These are phyloP conservation scores for Danaus melanippus DNA, from an alignment of 1,140 invertebrate genomes.

Conservation along the genomic window DNA sequence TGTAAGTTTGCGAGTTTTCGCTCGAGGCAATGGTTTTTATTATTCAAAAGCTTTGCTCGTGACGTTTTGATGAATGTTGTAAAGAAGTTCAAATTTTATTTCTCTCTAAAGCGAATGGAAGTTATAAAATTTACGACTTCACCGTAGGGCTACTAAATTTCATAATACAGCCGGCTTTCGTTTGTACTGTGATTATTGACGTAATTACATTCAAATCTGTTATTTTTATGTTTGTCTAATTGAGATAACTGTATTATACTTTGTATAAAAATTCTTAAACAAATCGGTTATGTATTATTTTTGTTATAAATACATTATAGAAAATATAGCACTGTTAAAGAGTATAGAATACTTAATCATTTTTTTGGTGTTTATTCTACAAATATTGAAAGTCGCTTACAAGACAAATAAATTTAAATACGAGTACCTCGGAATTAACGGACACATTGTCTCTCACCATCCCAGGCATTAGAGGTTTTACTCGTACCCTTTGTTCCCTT, in stretches of 20 bases:
- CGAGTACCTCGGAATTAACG: conserved; percentile 16
- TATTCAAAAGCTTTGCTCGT: conserved; percentile 61
- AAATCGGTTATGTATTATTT: no score
- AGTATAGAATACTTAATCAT: no score
- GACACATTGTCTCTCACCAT: conserved; percentile 27
- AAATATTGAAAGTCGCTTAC: no score
- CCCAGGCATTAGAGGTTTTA: conserved; percentile 33
- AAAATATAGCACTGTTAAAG: no score
- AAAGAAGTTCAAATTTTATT: conserved; percentile 64
- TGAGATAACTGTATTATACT: no score
- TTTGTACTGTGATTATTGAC: conserved; percentile 14
- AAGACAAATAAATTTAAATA: no score
- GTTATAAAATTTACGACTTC: conserved; percentile 60
- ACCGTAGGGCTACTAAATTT: conserved; percentile 32
- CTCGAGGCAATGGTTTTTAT: conserved; percentile 45
- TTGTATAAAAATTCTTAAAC: no score
- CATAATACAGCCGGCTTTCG: conserved; percentile 40
- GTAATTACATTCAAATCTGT: neutral
- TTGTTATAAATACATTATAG: no score
- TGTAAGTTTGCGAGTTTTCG: conserved; percentile 18
- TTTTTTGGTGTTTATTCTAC: no score
- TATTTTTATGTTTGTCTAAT: no score
- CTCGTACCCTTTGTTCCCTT: conserved; percentile 32
- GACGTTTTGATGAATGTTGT: conserved; percentile 64
- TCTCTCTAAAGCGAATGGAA: conserved; percentile 51